A percentile compares a stretch with the other conserved stretches of the same genome.
Evolutionary conservation across 2,113 vertebrate species (phyloP).

Genomic region (Axis porcinus): DNA sequence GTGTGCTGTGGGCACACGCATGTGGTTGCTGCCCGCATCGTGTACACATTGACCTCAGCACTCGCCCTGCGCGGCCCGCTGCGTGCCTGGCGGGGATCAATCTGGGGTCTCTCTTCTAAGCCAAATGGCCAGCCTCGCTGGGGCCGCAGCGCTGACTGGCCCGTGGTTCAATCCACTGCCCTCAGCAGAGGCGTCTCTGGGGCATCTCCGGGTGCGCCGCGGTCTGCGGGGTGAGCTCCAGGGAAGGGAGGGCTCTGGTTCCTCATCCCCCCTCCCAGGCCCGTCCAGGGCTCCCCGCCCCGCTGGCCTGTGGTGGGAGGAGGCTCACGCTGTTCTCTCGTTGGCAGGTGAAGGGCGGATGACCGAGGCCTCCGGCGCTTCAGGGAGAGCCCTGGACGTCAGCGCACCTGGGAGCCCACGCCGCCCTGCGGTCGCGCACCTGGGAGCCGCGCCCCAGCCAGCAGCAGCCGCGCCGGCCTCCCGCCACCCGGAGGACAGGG

Average conservation of each 20-base stretch:
- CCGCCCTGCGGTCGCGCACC: slow-evolving; percentile 65
- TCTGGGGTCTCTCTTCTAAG: neutral
- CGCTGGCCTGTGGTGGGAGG: neutral
- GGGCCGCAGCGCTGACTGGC: no score
- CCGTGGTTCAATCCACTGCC: no score
- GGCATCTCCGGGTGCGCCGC: neutral
- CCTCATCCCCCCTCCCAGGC: neutral
- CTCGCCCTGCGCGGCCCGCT: neutral
- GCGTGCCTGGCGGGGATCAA: rapidly evolving
- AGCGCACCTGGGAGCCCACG: no score
- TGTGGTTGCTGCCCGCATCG: neutral
- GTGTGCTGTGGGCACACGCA: neutral
- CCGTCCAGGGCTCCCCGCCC: neutral
- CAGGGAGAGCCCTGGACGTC: slow-evolving; percentile 44
- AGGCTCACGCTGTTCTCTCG: slow-evolving; percentile 61
- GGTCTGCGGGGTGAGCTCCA: neutral
- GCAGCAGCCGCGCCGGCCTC: slow-evolving; percentile 66
- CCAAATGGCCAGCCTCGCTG: neutral
- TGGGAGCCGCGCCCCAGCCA: slow-evolving; percentile 75
- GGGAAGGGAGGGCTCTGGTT: slow-evolving; percentile 42
- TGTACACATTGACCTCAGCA: rapidly evolving
- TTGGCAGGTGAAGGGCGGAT: slow-evolving; percentile 81
- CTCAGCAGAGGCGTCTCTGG: neutral
- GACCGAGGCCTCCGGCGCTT: slow-evolving; percentile 69
- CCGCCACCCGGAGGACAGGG: slow-evolving; percentile 67